phyloP scores from a whole-genome alignment of 2,888 invertebrate genomes.

The Caradrina kadenii region DNA sequence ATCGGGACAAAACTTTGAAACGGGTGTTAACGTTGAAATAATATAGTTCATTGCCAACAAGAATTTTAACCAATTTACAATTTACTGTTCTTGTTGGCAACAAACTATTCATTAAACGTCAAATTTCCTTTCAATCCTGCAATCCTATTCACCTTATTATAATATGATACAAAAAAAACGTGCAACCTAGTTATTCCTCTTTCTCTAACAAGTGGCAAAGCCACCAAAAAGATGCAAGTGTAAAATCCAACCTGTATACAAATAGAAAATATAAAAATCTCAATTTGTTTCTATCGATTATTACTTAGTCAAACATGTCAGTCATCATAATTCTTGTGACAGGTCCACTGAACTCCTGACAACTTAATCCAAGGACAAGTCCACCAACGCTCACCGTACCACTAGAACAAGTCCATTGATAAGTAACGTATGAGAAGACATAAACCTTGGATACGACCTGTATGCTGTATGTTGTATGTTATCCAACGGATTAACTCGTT shows the following conservation, averaged over 20 bases:
- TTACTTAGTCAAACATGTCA: conserved; percentile 10
- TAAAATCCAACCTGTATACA: neutral
- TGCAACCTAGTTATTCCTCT: neutral
- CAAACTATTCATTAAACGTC: too few species aligned
- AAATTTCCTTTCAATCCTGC: too few species aligned
- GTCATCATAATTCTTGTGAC: conserved; percentile 26
- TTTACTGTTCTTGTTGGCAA: too few species aligned
- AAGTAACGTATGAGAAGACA: conserved; percentile 22
- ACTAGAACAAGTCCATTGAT: conserved; percentile 22
- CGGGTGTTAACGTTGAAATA: too few species aligned
- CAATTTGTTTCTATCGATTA: neutral
- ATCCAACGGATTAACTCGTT: conserved; percentile 38
- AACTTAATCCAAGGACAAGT: conserved; percentile 37
- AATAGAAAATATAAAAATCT: neutral
- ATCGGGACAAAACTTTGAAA: too few species aligned
- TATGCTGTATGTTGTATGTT: conserved; percentile 16
- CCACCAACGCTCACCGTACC: neutral
- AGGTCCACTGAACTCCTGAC: conserved; percentile 16
- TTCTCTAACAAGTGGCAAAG: rapidly evolving
- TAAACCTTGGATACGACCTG: conserved; percentile 29
- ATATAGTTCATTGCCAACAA: too few species aligned
- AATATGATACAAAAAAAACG: too few species aligned
- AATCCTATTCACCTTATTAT: too few species aligned
- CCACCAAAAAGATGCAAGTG: neutral
- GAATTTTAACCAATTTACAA: too few species aligned